phyloP scores from a whole-genome alignment of 2,797 vertebrate genomes.

The Trichosurus vulpecula region DNA sequence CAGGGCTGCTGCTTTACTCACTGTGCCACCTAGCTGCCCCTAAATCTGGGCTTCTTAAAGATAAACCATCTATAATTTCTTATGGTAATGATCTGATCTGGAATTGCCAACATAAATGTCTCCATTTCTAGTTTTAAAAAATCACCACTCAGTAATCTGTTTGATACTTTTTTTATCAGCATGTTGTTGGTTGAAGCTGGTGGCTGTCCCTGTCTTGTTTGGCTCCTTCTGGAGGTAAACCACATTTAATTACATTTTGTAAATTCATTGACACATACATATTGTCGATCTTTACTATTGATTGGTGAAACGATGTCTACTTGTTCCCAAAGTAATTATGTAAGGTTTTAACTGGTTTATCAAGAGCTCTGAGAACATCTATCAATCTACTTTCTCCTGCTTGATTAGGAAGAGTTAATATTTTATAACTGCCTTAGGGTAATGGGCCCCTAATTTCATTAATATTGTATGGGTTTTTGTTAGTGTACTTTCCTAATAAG shows the following conservation, averaged over 20 bases:
- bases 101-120: neutral
- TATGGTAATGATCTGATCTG: neutral
- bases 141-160: neutral
- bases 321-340: neutral
- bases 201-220: neutral
- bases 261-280: neutral
- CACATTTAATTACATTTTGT: neutral
- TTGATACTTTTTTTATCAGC: neutral
- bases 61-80: neutral
- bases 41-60: neutral
- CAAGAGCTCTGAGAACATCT: neutral
- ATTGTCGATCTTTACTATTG: neutral
- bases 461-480: neutral
- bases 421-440: neutral
- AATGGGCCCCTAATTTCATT: neutral
- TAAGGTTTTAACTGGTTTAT: neutral
- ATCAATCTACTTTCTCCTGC: neutral
- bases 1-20: too few relatives aligned
- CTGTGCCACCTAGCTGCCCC: too few relatives aligned
- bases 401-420: neutral
- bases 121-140: neutral
- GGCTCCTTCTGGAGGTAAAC: neutral
- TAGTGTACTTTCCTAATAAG: neutral
- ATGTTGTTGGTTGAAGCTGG: neutral
- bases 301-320: neutral